Percentiles rank a stretch among this genome's conserved stretches.
These are phyloP conservation scores for Pongo pygmaeus DNA, from an alignment of 2,113 vertebrate genomes.

Conservation along the genomic window DNA sequence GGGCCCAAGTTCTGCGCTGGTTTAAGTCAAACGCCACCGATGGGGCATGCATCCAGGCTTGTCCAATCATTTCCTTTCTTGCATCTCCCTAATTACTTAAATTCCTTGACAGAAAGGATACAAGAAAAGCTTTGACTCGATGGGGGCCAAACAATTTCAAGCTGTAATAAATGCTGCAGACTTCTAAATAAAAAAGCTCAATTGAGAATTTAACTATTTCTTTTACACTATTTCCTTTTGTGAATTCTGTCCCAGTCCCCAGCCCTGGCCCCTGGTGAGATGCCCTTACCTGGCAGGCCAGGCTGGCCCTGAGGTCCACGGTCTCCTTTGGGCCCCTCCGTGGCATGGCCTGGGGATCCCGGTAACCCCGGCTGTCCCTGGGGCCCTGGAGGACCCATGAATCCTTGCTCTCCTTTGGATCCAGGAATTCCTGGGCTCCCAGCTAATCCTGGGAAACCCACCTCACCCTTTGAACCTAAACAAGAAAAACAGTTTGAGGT, in stretches of 20 bases:
- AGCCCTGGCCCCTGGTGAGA: not conserved
- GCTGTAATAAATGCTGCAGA: rapidly evolving
- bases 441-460: constrained; percentile 92
- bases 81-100: no score
- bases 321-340: constrained; percentile 94
- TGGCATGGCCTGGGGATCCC: constrained; percentile 87
- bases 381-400: constrained; percentile 84
- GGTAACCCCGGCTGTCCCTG: constrained; percentile 89
- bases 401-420: constrained; percentile 93
- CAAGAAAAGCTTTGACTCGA: not conserved
- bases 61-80: not conserved
- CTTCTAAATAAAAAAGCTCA: not conserved
- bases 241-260: no score
- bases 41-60: rapidly evolving
- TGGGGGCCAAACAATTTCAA: rapidly evolving
- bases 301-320: constrained; percentile 88
- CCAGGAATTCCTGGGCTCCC: constrained; percentile 93
- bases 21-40: rapidly evolving
- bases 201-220: rapidly evolving
- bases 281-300: constrained; percentile 89
- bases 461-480: constrained; percentile 92
- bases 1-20: rapidly evolving
- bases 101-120: not conserved
- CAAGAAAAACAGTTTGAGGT: constrained; percentile 5
- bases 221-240: rapidly evolving